Base-by-base conservation (phyloP, 1,140 invertebrate species). In the Anastrepha ludens region DNA sequence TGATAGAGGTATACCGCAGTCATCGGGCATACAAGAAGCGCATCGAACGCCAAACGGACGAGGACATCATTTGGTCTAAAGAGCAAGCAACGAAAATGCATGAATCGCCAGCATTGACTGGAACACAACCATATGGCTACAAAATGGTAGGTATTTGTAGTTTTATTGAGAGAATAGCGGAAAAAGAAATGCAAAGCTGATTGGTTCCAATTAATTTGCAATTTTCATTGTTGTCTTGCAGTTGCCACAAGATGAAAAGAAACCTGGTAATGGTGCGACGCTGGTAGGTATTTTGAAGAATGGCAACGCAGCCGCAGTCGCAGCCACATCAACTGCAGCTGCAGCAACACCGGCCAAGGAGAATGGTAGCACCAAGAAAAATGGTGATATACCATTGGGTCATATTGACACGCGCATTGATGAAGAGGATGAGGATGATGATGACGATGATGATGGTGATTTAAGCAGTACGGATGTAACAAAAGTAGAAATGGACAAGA, bases 21-120 rank as follows among this genome's bases (percentile, higher is more conserved):
- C 94, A 96, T 90, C 95, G 95, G 91, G 94, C 94, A 87, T 95
- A 96, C 90, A 96, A 95, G 93, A 93, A 94, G 89, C 94, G 95
- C 59, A 94, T 95, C 88, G 96, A 96, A 91, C 94, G 95, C 87
- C 95, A 96, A 94, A 96, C 95, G 1, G 95, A 96, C 91, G 95
- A 96, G 90, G 95, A 94, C 88, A 96, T 96, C 74, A 94, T 96
- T 89, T 94, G 95, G 91, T 95, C 94, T 58, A 96, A 96, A 90
- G 95, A 96, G 91, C 95, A 95, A 91, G 95, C 95, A 2, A 94
- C 94, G 5, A 95, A 95, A 93, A 91, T 95, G 86, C 94, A 95
- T 89, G 94, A 95, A 90, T 94, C 94, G 47, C 93, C 93, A 58
- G 93, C 91, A 88, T 90, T 93, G 0, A 92, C 93, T 62, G 89